Percentiles rank a stretch among this genome's conserved stretches.
phyloP scores from a whole-genome alignment of 2,797 vertebrate species.

The Prunella strophiata region DNA sequence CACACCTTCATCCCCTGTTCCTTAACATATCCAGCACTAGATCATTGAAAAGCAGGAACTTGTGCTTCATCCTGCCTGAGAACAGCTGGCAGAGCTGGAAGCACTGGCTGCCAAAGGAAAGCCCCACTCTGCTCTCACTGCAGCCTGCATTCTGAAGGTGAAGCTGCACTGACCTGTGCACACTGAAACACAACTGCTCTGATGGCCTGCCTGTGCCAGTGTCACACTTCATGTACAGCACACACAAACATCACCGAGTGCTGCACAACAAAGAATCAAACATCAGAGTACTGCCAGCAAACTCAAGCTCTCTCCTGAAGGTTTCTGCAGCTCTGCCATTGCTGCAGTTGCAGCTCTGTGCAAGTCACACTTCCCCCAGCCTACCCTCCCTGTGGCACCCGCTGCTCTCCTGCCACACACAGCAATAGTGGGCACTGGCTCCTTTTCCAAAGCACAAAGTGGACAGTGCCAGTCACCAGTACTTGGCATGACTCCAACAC shows the following conservation, averaged over 20 bases:
- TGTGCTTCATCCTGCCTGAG: accelerated
- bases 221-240: not conserved
- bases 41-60: not conserved
- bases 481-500: slow-evolving; percentile 31
- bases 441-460: not conserved
- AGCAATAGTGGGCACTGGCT: not conserved
- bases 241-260: not conserved
- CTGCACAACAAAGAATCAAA: not conserved
- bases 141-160: not conserved
- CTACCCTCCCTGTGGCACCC: not conserved
- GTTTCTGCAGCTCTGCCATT: not conserved
- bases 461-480: not conserved
- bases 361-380: not conserved
- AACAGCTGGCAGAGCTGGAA: not conserved
- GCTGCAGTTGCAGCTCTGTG: not conserved
- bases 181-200: not conserved
- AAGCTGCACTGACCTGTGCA: not conserved
- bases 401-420: not conserved
- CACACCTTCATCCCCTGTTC: not conserved
- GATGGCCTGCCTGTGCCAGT: not conserved
- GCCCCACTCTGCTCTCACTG: not conserved
- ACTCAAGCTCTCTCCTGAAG: not conserved
- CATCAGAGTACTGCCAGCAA: not conserved
- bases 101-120: not conserved
- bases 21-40: not conserved